phyloP scores from a whole-genome alignment of 1,140 invertebrate species.

The Pogonus chalceus region DNA sequence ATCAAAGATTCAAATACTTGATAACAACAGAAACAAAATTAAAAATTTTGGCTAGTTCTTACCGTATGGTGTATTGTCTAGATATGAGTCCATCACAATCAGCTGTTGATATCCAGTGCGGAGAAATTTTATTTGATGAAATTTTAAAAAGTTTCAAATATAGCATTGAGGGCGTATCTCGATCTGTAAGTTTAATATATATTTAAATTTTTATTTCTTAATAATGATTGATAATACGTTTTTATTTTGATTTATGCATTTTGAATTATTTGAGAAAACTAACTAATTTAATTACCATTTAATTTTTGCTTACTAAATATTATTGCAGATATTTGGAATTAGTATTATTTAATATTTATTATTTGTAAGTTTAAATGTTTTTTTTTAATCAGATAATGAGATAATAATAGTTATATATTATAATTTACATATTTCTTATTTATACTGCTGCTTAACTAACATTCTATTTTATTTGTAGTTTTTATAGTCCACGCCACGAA shows the following conservation, averaged over 20 bases:
- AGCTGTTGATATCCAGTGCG: conserved; percentile 59
- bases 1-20: conserved; percentile 45
- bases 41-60: conserved; percentile 46
- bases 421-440: too few species aligned
- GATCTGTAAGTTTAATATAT: conserved; percentile 44
- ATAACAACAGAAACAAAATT: conserved; percentile 40
- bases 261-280: background rate
- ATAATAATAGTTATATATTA: too few species aligned
- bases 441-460: too few species aligned
- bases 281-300: conserved; percentile 9
- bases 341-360: conserved; percentile 9
- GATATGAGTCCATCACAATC: conserved; percentile 73
- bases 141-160: conserved; percentile 51
- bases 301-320: conserved; percentile 13
- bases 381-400: too few species aligned
- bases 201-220: background rate
- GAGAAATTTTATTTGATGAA: conserved; percentile 59
- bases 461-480: too few species aligned
- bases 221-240: background rate
- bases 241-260: background rate
- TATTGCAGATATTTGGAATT: conserved; percentile 5
- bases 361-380: conserved; percentile 6
- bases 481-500: too few species aligned
- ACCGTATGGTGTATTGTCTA: conserved; percentile 64
- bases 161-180: conserved; percentile 52